Evolutionary conservation across 2,888 invertebrate genomes (phyloP).

Genomic region (Lycaena phlaeas): DNA sequence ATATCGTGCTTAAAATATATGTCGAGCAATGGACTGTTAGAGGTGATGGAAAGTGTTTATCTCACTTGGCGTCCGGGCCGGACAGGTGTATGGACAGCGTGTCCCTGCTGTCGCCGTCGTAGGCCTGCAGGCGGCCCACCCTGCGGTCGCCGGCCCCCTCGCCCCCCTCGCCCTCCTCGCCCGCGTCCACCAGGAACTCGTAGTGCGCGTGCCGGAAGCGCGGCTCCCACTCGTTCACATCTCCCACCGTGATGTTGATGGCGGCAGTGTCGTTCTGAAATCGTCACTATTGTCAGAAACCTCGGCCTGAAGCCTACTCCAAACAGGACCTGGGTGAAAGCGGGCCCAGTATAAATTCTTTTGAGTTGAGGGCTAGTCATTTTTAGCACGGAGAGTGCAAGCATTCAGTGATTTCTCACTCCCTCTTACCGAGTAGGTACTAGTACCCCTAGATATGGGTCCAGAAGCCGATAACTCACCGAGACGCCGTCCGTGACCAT

Average conservation of each 20-base stretch:
- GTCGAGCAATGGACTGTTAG: too few relatives aligned
- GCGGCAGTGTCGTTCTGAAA: conserved; percentile 86
- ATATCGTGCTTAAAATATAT: too few relatives aligned
- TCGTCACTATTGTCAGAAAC: too few relatives aligned
- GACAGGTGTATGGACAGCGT: conserved; percentile 79
- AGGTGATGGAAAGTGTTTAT: too few relatives aligned
- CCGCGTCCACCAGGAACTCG: conserved; percentile 74
- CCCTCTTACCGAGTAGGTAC: too few relatives aligned
- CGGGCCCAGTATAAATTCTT: too few relatives aligned
- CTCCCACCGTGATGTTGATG: conserved; percentile 84
- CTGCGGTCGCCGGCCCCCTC: conserved; percentile 33
- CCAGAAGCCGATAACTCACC: conserved; percentile 71
- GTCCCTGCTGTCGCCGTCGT: conserved; percentile 88
- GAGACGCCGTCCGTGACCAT: conserved; percentile 85
- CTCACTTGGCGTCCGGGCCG: conserved; percentile 79
- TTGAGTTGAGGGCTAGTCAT: too few relatives aligned
- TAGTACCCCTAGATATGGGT: too few relatives aligned
- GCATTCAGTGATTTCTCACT: too few relatives aligned
- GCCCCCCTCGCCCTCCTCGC: conserved; percentile 18
- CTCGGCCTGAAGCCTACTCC: too few relatives aligned
- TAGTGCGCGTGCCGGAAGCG: conserved; percentile 90
- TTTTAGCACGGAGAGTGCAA: too few relatives aligned
- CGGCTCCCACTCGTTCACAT: conserved; percentile 96
- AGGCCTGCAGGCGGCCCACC: conserved; percentile 84
- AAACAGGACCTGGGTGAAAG: too few relatives aligned